Evolutionary conservation across 2,797 vertebrate species (phyloP).

Genomic region (Nannoperca obscura): DNA sequence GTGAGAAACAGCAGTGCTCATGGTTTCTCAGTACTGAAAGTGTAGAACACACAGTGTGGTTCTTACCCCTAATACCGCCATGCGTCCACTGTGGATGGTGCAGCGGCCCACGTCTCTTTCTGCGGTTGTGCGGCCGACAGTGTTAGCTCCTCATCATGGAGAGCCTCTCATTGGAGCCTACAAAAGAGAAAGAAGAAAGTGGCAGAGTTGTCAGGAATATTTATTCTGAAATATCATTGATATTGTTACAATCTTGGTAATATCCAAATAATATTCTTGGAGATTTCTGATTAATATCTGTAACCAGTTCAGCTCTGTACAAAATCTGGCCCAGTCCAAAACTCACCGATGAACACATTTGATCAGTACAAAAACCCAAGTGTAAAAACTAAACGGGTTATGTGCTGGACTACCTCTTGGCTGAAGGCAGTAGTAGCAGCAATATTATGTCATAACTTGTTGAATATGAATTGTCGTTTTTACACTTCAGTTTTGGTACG

Average conservation of each 20-base stretch:
- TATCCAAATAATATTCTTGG: neutral
- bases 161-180: conserved; percentile 81
- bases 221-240: neutral
- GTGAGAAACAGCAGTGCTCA: neutral
- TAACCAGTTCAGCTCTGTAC: neutral
- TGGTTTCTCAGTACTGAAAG: neutral
- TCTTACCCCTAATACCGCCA: conserved; percentile 88
- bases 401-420: neutral
- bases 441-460: too few species aligned
- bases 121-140: conserved; percentile 72
- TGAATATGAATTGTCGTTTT: neutral
- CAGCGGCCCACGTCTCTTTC: conserved; percentile 81
- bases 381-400: neutral
- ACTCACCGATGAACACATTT: neutral
- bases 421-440: neutral
- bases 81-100: conserved; percentile 83
- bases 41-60: neutral
- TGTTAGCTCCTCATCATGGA: conserved; percentile 87
- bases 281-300: neutral
- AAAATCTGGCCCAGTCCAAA: neutral
- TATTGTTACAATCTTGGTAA: neutral
- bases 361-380: neutral
- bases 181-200: neutral
- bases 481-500: neutral
- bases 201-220: neutral